Base-by-base conservation (phyloP, 2,797 vertebrate genomes). In the Nyctibius grandis region DNA sequence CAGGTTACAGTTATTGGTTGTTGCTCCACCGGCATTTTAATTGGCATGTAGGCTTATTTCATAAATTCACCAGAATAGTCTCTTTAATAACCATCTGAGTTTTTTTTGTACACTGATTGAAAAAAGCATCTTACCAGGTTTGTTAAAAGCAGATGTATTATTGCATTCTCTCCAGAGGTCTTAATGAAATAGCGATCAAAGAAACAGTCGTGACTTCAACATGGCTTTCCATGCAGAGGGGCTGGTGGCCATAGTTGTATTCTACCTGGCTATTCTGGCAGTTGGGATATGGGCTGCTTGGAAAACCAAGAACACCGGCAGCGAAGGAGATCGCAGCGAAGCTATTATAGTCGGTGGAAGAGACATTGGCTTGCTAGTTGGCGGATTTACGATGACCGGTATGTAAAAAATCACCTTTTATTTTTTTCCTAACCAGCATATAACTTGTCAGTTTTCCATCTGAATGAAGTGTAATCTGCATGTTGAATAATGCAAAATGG, bases 301-400 rank as follows among this genome's bases (percentile, higher is more conserved):
- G 99, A 99, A 99, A 97, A 99, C 99, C 96, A 99, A 99, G 95
- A 99, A 98, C 96, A 98, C 98, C 0, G 98, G 99, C 53, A 98
- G 96, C 0, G 89, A 98, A 7, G 98, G 98, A 64, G 98, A 99
- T 60, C 98, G 98, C 78, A 98, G 99, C 1, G 99, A 99, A 97
- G 98, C 98, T 64, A 99, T 99, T 92, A 99, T 99, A 98, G 99
- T 99, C 17, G 99, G 99, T 28, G 99, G 99, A 63, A 98, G 99
- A 80, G 99, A 99, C 94, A 99, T 99, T 63, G 99, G 99, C 36
- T 96, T 99, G 95, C 98, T 99, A 56, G 99, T 99, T 68, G 99
- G 99, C 28, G 99, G 98, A 93, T 99, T 99, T 95, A 99, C 99
- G 15, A 99, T 99, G 99, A 99, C 99, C 7, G 99, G 99, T 99